Conservation (phyloP, 2,113 vertebrate genomes). For the Myotis brandtii region DNA sequence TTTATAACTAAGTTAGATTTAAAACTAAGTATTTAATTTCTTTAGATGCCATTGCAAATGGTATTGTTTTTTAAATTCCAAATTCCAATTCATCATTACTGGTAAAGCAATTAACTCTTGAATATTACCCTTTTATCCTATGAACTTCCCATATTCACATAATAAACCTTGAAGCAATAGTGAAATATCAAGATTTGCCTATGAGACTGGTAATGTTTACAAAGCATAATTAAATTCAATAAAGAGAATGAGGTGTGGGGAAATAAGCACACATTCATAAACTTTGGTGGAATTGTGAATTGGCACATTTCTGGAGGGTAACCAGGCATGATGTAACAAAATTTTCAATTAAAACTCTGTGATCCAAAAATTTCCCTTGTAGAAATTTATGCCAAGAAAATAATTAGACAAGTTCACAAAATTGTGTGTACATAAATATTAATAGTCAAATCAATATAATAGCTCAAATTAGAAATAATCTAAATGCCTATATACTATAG, state of each 20-base stretch:
- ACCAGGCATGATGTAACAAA: not conserved
- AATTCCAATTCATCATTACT: not conserved
- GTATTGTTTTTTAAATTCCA: not conserved
- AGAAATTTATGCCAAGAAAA: slow-evolving; percentile 34
- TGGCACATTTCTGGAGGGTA: not conserved
- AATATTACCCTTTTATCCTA: not conserved
- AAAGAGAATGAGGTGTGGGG: not conserved
- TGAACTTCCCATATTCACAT: not conserved
- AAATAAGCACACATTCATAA: not conserved
- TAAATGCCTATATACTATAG: not conserved
- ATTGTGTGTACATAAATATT: not conserved
- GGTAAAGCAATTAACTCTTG: not conserved
- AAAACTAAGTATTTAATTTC: not conserved
- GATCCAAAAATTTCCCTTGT: not conserved
- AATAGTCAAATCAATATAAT: not conserved
- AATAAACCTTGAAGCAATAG: not conserved
- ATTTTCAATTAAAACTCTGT: not conserved
- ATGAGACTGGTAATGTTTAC: not conserved
- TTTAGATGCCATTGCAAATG: not conserved
- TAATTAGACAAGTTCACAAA: slow-evolving; percentile 32
- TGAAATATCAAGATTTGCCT: not conserved
- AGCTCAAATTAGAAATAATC: not conserved
- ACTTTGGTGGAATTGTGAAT: not conserved
- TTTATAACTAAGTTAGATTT: not conserved
- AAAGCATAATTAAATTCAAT: not conserved